Conservation (phyloP, 2,888 invertebrate species). For the Caenorhabditis becei region DNA sequence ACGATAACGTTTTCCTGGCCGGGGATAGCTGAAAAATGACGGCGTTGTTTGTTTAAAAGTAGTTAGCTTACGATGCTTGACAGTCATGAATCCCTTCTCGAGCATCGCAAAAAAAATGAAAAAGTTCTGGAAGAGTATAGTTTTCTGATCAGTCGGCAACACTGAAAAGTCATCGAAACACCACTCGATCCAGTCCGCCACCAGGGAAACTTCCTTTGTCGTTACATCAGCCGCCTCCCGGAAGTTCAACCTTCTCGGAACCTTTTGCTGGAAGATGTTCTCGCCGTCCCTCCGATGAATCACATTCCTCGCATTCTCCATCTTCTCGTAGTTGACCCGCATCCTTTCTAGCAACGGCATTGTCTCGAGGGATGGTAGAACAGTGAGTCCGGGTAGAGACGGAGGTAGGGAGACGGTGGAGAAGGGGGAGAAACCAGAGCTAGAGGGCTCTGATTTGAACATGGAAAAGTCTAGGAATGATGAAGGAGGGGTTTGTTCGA, state of each 20-base stretch:
- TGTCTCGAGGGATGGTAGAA: conserved; percentile 23
- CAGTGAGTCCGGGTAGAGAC: conserved; percentile 25
- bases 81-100: conserved; percentile 32
- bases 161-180: conserved; percentile 43
- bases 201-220: conserved; percentile 42
- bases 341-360: conserved; percentile 53
- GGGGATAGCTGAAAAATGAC: neutral
- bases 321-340: conserved; percentile 49
- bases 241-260: conserved; percentile 34
- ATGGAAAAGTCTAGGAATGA: conserved; percentile 20
- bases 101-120: conserved; percentile 43
- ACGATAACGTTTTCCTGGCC: conserved; percentile 31
- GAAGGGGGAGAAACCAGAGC: conserved; percentile 8
- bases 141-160: conserved; percentile 35
- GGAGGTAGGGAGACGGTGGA: conserved; percentile 17
- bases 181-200: conserved; percentile 51
- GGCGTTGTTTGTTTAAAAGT: neutral
- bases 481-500: too few relatives aligned
- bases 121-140: conserved; percentile 43
- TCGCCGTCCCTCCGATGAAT: conserved; percentile 45
- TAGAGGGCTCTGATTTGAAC: conserved; percentile 16
- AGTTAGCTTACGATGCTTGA: conserved; percentile 19
- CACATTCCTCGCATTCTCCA: conserved; percentile 44
- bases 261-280: conserved; percentile 46
- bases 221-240: conserved; percentile 30